Evolutionary conservation across 2,888 invertebrate genomes (phyloP), one percentile per base, ranked within the genome.

Genomic region (Allygus modestus): DNA sequence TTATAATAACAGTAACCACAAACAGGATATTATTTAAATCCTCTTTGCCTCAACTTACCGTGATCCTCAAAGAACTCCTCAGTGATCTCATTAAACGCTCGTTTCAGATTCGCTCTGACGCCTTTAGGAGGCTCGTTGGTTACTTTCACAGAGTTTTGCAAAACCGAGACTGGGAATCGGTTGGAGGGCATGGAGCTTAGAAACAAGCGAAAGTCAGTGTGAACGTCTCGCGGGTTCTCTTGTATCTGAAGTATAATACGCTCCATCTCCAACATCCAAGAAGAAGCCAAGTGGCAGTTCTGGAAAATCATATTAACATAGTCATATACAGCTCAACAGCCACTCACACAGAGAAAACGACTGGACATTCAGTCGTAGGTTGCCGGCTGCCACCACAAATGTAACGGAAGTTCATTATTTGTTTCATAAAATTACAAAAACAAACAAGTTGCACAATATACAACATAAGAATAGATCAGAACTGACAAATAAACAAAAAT

Each of bases 91-190:
- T 93, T 92, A 86, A 97, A 94, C 0, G 97, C 96, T 88, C 97
- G 93, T 87, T 96, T 94, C 0, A 98, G 92, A 89, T 98, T 98
- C 9, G 98, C 97, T 81, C 87, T 65, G 4, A 87, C 41, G 0
- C 98, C 98, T 90, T 97, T 97, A 0, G 98, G 98, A 0, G 98
- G 97, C 90, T 98, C 98, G 90, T 97, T 98, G 0, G 98, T 98
- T 83, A 98, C 96, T 91, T 98, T 98, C 0, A 98, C 96, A 0
- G 98, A 96, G 90, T 97, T 97, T 90, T 98, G 98, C 0, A 98
- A 92, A 12, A 98, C 96, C 0, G 97, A 96, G 0, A 98, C 96
- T 0, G 98, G 98, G 90, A 98, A 98, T 87, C 93, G 92, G 37
- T 93, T 92, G 0, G 96, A 96, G 0, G 98, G 97, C 95, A 97